A percentile compares a stretch with the other conserved stretches of the same genome.
Evolutionary conservation across 2,797 vertebrate species (phyloP).

Genomic region (Coilia nasus): DNA sequence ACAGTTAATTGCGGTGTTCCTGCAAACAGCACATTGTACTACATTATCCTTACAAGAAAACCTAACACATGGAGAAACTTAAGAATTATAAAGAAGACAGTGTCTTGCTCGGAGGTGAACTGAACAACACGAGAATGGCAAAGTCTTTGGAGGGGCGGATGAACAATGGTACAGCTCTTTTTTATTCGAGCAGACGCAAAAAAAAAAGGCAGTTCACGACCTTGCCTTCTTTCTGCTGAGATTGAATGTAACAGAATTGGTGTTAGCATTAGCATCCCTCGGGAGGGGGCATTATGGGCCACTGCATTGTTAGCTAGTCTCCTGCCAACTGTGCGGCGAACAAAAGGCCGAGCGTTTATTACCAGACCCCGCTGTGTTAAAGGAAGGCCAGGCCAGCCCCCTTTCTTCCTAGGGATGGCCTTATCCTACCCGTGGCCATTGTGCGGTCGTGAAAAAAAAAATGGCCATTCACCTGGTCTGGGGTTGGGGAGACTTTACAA

Average conservation of each 20-base stretch:
- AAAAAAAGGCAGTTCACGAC: conserved; percentile 59
- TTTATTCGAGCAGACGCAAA: conserved; percentile 44
- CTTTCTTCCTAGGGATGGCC: conserved; percentile 60
- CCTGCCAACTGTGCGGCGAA: conserved; percentile 89
- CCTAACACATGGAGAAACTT: neutral
- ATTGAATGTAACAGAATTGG: conserved; percentile 89
- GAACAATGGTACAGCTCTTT: conserved; percentile 26
- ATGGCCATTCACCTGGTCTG: neutral
- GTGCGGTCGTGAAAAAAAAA: neutral
- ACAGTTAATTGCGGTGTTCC: conserved; percentile 22
- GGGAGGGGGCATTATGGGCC: conserved; percentile 89
- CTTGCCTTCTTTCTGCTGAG: conserved; percentile 59
- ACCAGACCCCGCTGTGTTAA: conserved; percentile 90
- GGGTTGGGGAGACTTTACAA: neutral
- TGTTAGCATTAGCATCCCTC: conserved; percentile 88
- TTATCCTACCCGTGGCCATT: conserved; percentile 44
- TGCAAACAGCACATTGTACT: neutral
- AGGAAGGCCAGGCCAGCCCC: conserved; percentile 87
- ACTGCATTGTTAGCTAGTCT: conserved; percentile 90
- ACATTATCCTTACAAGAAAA: neutral
- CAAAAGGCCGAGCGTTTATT: conserved; percentile 92
- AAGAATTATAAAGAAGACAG: neutral
- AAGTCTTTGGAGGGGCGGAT: neutral
- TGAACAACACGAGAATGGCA: neutral
- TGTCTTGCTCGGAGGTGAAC: neutral